Evolutionary conservation across 1,140 invertebrate species (phyloP), one percentile per base, ranked within the genome.

Genomic region (Monomorium pharaonis): DNA sequence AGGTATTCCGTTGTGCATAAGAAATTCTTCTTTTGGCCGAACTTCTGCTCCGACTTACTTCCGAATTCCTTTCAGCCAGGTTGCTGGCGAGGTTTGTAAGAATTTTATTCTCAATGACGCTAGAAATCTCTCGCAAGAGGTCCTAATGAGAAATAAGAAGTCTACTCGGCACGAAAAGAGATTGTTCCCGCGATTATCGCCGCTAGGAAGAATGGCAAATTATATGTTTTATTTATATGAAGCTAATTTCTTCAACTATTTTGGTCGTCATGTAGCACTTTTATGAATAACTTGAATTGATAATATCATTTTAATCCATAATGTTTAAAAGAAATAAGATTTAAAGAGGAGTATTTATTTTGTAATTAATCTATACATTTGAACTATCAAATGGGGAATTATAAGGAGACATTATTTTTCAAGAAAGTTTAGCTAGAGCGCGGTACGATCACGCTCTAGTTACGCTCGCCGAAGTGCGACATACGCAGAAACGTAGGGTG

Each of bases 21-120:
- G 60, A 67, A 78, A 74, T 63, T 88, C 87, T 89, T 86, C 86
- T 87, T 88, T 88, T 51, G 56, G 78, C 51, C 83, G 89, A 85
- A 84, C 87, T 90, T 91, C 84, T 84, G 85, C 84, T 62, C 74
- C 78, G 67, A 49, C 67, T 89, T 83, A 70, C 56, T 86, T 58
- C 78, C 67, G 67, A 58, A 83, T 83, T 74, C 78, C 78, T 83
- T 83, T 83, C 78, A 83, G 67, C 54, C 78, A 72, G 78, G 67
- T 83, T 74, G 67, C 67, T 47, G 67, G 51, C 67, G 54, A 51
- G 33, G 67, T 16, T 72, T 58, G 65, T 72, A 74, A 83, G 67
- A 83, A 83, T 83, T 83, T 83, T 83, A 74, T 83, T 74, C 27
- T 72, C 69, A 42, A n/a, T 63, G 49, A 81, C 54, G 67, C 9